Percentiles rank a stretch among this genome's conserved stretches.
Conservation (phyloP, 2,797 vertebrate species). For the Pseudocheirus occidentalis region DNA sequence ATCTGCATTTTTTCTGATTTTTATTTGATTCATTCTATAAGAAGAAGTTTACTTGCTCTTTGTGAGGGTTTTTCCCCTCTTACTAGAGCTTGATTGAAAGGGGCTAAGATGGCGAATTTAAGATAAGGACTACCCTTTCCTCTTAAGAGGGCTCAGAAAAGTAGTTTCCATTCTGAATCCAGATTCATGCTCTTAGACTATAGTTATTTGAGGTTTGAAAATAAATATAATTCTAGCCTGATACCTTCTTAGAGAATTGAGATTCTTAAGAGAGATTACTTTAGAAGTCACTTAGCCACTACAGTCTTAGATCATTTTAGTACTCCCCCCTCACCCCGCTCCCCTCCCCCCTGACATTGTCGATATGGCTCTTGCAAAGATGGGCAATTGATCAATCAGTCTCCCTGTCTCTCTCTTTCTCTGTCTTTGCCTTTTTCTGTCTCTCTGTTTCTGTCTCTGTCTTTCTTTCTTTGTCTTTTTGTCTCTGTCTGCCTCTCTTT, state of each 20-base stretch:
- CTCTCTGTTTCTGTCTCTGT: too few species aligned
- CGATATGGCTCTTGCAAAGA: background rate
- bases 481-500: background rate
- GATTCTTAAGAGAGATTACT: background rate
- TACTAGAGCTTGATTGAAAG: background rate
- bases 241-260: background rate
- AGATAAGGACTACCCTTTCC: background rate
- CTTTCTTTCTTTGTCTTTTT: too few species aligned
- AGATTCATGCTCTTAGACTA: background rate
- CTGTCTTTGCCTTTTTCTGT: background rate
- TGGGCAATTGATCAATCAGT: background rate
- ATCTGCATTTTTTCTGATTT: background rate
- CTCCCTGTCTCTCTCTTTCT: too few species aligned
- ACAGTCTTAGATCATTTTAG: background rate
- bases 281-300: background rate
- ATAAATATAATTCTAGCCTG: background rate
- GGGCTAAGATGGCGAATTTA: background rate
- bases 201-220: background rate
- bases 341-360: background rate
- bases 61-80: background rate
- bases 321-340: fast-evolving
- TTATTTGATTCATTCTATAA: background rate
- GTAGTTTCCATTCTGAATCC: background rate
- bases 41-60: background rate
- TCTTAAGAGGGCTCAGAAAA: background rate